Percentiles rank a stretch among this genome's conserved stretches.
phyloP scores from a whole-genome alignment of 2,113 vertebrate genomes.

The Tragulus kanchil region DNA sequence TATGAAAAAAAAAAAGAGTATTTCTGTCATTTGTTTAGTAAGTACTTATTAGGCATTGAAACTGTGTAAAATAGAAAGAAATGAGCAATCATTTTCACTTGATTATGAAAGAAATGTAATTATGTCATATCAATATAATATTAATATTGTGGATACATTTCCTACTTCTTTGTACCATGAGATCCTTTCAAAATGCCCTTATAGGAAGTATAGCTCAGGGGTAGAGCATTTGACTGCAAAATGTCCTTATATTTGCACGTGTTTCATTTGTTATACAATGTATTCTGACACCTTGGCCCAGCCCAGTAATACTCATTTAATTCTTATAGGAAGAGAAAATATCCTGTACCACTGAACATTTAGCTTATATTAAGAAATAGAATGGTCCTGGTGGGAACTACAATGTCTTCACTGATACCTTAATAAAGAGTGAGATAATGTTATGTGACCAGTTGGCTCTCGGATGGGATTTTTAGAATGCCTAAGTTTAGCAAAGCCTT shows the following conservation, averaged over 20 bases:
- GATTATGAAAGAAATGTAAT: constrained; percentile 44
- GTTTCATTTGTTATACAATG: background rate
- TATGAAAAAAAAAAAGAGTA: constrained; percentile 1
- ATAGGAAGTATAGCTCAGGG: too few species aligned
- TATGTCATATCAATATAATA: background rate
- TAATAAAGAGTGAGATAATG: constrained; percentile 60
- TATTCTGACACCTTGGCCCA: background rate
- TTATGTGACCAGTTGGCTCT: background rate
- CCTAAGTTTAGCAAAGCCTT: background rate
- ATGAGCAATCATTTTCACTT: constrained; percentile 12
- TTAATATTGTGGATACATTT: background rate
- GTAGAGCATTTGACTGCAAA: too few species aligned
- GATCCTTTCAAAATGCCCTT: background rate
- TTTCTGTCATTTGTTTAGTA: constrained; percentile 12
- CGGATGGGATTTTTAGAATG: constrained; percentile 46
- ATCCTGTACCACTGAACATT: constrained; percentile 17
- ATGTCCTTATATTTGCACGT: background rate
- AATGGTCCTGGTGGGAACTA: constrained; percentile 10
- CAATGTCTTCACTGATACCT: constrained; percentile 26
- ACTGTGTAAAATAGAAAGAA: background rate
- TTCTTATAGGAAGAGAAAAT: constrained; percentile 55
- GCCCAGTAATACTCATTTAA: constrained; percentile 22
- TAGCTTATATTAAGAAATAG: constrained; percentile 59
- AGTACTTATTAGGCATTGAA: background rate
- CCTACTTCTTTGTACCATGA: background rate